Conservation (phyloP, 2,888 invertebrate species). For the Schizaphis graminum region DNA sequence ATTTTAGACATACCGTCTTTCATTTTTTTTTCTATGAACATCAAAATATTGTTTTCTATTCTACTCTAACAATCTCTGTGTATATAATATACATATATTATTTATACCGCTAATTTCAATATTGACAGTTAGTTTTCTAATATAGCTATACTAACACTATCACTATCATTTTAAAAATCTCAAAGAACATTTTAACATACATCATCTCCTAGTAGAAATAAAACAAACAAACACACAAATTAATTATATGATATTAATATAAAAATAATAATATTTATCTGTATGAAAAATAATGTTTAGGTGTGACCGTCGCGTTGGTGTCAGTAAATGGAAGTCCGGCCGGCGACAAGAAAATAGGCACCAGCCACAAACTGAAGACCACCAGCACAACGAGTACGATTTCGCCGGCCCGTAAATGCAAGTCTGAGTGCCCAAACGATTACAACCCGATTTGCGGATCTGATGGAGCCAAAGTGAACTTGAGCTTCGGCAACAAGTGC, state of each 20-base stretch:
- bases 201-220: background rate
- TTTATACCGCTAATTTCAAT: background rate
- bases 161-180: background rate
- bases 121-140: background rate
- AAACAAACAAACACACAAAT: background rate
- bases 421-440: constrained; percentile 65
- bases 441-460: constrained; percentile 67
- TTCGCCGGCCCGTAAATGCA: constrained; percentile 55
- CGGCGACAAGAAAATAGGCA: constrained; percentile 47
- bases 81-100: background rate
- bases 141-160: background rate
- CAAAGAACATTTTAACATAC: background rate
- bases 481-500: constrained; percentile 67
- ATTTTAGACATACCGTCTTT: background rate
- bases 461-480: constrained; percentile 66
- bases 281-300: background rate
- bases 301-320: constrained; percentile 13
- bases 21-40: background rate
- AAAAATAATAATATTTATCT: background rate
- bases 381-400: constrained; percentile 50
- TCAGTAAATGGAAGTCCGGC: constrained; percentile 46
- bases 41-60: background rate
- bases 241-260: background rate
- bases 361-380: constrained; percentile 51
- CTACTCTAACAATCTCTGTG: background rate